Evolutionary conservation across 1,140 invertebrate genomes (phyloP), one percentile per base, ranked within the genome.

Genomic region (Megalopta genalis): DNA sequence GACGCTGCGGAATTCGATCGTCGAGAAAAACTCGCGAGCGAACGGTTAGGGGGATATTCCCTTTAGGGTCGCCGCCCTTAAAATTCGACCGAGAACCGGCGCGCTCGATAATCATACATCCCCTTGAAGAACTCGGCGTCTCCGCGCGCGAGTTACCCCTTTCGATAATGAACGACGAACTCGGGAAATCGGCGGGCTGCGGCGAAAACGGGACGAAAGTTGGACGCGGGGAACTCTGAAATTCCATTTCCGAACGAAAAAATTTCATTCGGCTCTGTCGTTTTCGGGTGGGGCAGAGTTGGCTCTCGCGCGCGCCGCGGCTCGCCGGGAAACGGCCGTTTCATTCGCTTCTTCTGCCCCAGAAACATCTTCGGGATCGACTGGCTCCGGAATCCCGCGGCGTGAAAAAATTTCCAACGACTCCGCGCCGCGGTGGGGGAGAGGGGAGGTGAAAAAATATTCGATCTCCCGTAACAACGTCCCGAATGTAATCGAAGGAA

Each of bases 91-190:
- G 81, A 77, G 85, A 80, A 71, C 82, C 60, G 77, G 77, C 67
- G 32, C 81, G 71, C 54, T 60, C 81, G 74, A 88, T 88, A 90
- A 91, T 91, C 90, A 91, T 91, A 90, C 87, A 89, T 92, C 90
- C 90, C 90, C 90, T 91, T 90, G 27, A 91, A 91, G 85, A 74
- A 73, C 54, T 9, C 73, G 54, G 65, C 70, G 62, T 77, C 52
- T 63, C 68, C 60, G 49, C 27, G 49, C 83, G 67, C 71, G 52
- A 77, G 54, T 57, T 57, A 57, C 54, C 68, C 70, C 73, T 82
- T 76, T 85, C 68, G 67, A 69, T 80, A 80, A 69, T 60, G 46
- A 69, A 76, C 71, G 57, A 69, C 71, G 57, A 69, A 85, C 70
- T 62, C n/a, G 52, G 70, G 66, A 46, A 60, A 79, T 79, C 70